phyloP scores from a whole-genome alignment of 2,113 vertebrate species.

The Periophthalmus modestus region DNA sequence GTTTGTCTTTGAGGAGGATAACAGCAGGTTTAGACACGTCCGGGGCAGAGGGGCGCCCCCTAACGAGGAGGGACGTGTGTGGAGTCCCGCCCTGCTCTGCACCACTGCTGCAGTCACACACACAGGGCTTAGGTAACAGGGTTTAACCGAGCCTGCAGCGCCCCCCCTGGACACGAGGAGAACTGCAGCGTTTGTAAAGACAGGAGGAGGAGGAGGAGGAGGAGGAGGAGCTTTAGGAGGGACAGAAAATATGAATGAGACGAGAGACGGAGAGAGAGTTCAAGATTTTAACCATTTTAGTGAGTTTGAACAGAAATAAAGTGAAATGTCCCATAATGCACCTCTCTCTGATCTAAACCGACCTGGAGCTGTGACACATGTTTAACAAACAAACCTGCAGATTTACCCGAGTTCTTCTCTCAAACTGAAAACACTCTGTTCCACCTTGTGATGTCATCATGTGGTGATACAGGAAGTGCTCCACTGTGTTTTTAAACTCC shows the following conservation, averaged over 20 bases:
- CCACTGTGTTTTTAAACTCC: too few species aligned
- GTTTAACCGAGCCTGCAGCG: constrained; percentile 9
- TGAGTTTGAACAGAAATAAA: too few species aligned
- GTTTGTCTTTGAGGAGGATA: too few species aligned
- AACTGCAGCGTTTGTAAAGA: constrained; percentile 15
- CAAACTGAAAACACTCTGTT: too few species aligned
- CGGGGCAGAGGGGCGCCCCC: constrained; percentile 35
- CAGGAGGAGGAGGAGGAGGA: neutral
- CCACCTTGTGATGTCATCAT: too few species aligned
- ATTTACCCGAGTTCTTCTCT: too few species aligned
- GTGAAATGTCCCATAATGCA: too few species aligned
- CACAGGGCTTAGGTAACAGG: constrained; percentile 56
- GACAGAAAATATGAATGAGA: neutral
- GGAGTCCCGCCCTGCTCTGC: constrained; percentile 62
- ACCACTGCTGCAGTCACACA: constrained; percentile 64
- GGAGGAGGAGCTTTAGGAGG: neutral
- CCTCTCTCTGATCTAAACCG: too few species aligned
- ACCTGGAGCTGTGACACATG: too few species aligned
- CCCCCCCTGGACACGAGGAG: constrained; percentile 33
- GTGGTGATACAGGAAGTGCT: too few species aligned
- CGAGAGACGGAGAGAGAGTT: neutral
- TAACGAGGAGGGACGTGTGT: constrained; percentile 39
- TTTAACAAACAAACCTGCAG: too few species aligned
- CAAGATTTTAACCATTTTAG: too few species aligned
- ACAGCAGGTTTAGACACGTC: neutral